Percentiles rank a stretch among this genome's conserved stretches.
These are phyloP conservation scores for Palythoa grandiflora DNA, from an alignment of 92 coral and sea anemone genomes.

Conservation along the genomic window DNA sequence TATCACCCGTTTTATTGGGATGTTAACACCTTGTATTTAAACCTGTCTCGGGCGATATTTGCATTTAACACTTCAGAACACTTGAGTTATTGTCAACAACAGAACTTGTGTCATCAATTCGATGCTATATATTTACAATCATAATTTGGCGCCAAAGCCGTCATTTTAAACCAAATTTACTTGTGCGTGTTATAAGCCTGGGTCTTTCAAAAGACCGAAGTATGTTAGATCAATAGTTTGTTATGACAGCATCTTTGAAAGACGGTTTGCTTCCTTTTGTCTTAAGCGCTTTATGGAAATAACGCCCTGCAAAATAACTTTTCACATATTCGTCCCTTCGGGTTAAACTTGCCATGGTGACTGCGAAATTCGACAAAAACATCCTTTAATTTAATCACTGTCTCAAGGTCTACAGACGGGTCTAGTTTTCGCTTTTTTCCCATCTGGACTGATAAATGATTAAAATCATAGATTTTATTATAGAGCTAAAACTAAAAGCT, in stretches of 20 bases:
- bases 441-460: neutral
- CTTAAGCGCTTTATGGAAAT: constrained; percentile 36
- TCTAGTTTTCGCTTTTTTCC: neutral
- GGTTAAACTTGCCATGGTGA: constrained; percentile 10
- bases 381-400: constrained; percentile 6
- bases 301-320: neutral
- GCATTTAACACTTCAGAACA: neutral
- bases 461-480: neutral
- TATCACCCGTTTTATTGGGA: constrained; percentile 26
- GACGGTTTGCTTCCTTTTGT: neutral
- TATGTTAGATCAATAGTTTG: constrained; percentile 18
- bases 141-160: constrained; percentile 24
- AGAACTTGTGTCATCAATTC: neutral
- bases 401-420: neutral
- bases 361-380: neutral
- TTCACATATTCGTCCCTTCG: constrained; percentile 11
- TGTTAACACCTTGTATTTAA: constrained; percentile 8
- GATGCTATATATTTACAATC: neutral
- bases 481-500: neutral
- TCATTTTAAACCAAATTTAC: neutral
- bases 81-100: neutral
- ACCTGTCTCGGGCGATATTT: neutral
- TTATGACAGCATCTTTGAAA: constrained; percentile 35
- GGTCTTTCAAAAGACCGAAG: constrained; percentile 20
- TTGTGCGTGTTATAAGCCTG: constrained; percentile 1